Conservation (phyloP, 2,888 invertebrate genomes). For the Chrysomela aeneicollis region DNA sequence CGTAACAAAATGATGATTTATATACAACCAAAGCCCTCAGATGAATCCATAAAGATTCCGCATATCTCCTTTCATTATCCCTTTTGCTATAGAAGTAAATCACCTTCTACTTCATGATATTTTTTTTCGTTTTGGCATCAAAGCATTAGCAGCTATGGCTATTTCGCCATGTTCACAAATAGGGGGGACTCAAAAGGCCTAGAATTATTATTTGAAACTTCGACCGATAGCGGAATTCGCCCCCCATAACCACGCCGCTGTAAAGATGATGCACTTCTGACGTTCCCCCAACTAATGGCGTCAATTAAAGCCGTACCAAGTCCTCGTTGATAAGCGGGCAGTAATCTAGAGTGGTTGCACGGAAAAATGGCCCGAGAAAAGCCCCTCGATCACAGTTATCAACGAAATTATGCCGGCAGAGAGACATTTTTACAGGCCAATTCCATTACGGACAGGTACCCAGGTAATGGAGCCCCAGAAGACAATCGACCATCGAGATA, state of each 20-base stretch:
- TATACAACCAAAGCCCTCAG: no score
- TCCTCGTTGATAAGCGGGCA: constrained; percentile 11
- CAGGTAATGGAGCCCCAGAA: constrained; percentile 16
- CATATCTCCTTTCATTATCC: no score
- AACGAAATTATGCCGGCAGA: constrained; percentile 18
- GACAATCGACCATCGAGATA: constrained; percentile 31
- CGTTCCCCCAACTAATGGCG: neutral
- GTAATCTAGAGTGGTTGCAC: constrained; percentile 9
- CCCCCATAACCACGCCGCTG: neutral
- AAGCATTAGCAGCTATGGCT: no score
- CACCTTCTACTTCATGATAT: no score
- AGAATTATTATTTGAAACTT: no score
- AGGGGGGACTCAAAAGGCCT: no score
- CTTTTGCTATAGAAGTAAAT: no score
- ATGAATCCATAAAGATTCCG: no score
- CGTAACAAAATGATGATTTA: no score
- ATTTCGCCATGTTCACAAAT: no score
- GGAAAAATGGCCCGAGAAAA: constrained; percentile 3
- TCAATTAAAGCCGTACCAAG: constrained; percentile 10
- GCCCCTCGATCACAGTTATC: constrained; percentile 22
- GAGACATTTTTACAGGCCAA: constrained; percentile 23
- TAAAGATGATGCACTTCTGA: neutral
- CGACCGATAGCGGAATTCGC: no score
- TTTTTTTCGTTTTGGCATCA: no score
- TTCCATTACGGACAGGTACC: constrained; percentile 26